phyloP scores from a whole-genome alignment of 2,113 vertebrate species.

The Chascanopsetta lugubris region DNA sequence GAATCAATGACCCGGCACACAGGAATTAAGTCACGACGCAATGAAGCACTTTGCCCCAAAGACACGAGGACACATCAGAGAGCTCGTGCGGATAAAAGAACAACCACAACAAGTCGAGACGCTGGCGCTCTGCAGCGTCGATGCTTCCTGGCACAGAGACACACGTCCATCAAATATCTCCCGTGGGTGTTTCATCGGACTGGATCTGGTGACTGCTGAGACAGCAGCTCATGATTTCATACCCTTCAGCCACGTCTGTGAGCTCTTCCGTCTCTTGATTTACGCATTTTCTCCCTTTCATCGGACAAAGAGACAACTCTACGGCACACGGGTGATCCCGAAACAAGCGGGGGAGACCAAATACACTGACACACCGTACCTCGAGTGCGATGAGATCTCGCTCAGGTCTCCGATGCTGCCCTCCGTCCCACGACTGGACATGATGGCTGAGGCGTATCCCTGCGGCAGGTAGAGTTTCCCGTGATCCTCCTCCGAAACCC shows the following conservation, averaged over 20 bases:
- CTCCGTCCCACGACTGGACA: conserved; percentile 78
- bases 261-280: neutral
- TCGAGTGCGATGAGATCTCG: conserved; percentile 92
- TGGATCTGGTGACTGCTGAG: neutral
- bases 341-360: no score
- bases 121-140: neutral
- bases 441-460: conserved; percentile 82
- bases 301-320: no score
- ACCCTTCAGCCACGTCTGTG: neutral
- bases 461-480: conserved; percentile 86
- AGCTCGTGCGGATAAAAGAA: neutral
- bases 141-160: neutral
- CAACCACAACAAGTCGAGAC: neutral
- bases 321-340: no score
- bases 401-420: conserved; percentile 93
- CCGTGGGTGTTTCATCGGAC: neutral
- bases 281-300: neutral
- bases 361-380: conserved; percentile 77
- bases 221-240: neutral
- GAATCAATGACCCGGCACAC: conserved; percentile 41
- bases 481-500: conserved; percentile 81
- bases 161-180: neutral
- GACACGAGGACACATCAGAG: conserved; percentile 1
- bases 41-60: neutral
- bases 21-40: conserved; percentile 5